Evolutionary conservation across 2,797 vertebrate species (phyloP).

Genomic region (Odontamblyopus rebecca): DNA sequence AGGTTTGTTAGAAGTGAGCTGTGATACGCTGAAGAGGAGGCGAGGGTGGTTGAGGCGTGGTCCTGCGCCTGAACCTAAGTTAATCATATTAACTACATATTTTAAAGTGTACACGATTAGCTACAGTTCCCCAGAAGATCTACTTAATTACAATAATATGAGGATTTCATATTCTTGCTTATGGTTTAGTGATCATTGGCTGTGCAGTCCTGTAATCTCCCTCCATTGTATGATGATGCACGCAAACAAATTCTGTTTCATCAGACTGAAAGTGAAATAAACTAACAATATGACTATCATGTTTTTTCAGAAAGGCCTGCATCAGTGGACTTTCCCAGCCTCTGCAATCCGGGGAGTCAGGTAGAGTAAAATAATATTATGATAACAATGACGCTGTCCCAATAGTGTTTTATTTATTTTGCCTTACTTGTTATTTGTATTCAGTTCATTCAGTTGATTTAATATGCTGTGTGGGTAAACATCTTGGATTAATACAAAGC

Average conservation of each 20-base stretch:
- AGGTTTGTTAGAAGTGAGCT: too few species aligned
- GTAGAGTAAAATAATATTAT: slow-evolving; percentile 56
- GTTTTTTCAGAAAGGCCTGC: slow-evolving; percentile 77
- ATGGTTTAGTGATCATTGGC: slow-evolving; percentile 8
- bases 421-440: not conserved
- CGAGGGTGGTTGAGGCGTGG: too few species aligned
- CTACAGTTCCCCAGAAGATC: too few species aligned
- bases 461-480: not conserved
- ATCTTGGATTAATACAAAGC: not conserved
- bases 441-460: not conserved
- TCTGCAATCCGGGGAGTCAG: slow-evolving; percentile 86
- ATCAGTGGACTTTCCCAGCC: slow-evolving; percentile 85
- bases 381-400: not conserved
- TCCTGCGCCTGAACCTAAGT: too few species aligned
- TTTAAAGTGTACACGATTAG: too few species aligned
- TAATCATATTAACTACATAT: too few species aligned
- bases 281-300: not conserved
- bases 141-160: too few species aligned
- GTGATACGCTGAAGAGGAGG: too few species aligned
- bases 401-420: slow-evolving; percentile 43
- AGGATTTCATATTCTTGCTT: too few species aligned
- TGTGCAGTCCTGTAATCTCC: slow-evolving; percentile 17
- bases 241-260: not conserved
- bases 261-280: not conserved
- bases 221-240: not conserved